These are phyloP conservation scores for rabbit (Oryctolagus cuniculus) DNA, from an alignment of 2,113 vertebrate species.

Conservation along the genomic window DNA sequence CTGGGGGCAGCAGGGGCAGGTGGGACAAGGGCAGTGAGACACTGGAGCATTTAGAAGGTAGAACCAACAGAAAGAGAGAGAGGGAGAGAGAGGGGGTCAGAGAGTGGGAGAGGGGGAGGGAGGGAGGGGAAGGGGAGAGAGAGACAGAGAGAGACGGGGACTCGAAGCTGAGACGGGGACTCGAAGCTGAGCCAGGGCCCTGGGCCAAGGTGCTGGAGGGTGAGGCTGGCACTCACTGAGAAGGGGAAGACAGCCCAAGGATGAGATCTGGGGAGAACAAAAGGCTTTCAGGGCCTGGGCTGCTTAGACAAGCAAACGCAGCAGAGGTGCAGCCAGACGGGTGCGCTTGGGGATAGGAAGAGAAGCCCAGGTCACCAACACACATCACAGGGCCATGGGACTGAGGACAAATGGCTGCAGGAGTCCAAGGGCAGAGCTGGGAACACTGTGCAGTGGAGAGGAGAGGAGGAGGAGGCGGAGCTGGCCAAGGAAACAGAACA, in stretches of 20 bases:
- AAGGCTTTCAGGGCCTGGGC: rapidly evolving
- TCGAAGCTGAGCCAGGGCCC: neutral
- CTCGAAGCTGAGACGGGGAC: too few species aligned
- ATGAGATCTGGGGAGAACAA: neutral
- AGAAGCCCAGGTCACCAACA: too few species aligned
- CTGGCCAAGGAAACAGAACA: neutral
- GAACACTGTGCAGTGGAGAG: neutral
- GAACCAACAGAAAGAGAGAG: neutral
- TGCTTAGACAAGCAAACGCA: neutral
- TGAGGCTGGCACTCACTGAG: neutral
- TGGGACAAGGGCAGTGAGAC: rapidly evolving
- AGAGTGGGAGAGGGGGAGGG: too few species aligned
- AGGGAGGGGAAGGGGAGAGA: neutral
- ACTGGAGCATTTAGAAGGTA: rapidly evolving
- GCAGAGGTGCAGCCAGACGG: rapidly evolving
- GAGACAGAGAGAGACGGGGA: neutral
- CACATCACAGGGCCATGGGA: rapidly evolving
- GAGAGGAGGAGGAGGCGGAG: neutral
- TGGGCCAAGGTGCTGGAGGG: neutral
- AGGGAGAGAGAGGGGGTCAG: too few species aligned
- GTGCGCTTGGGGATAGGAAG: neutral
- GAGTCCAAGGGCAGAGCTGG: neutral
- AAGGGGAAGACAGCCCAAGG: neutral
- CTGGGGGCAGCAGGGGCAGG: neutral
- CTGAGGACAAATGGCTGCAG: neutral